Base-by-base conservation (phyloP, 2,888 invertebrate species). In the Patella ulyssiponensis region DNA sequence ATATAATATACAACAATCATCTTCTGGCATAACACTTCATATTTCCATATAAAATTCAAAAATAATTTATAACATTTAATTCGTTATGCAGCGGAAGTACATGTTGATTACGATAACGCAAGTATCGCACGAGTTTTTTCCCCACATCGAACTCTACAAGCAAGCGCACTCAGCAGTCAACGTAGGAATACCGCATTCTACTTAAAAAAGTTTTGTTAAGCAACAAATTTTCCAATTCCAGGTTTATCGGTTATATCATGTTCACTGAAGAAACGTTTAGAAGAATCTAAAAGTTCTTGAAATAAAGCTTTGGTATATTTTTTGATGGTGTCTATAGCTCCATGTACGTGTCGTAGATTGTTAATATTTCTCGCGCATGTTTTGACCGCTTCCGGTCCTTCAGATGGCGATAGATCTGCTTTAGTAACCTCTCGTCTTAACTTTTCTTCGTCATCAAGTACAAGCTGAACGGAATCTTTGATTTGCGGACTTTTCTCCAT, bases 381-480 rank as follows among this genome's bases (percentile, higher is more conserved):
- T 27, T 84, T 84, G 76, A 86, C 81, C 0, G 84, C 85, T 27
- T 83, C 83, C n/a, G 86, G 84, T 15, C 83, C 85, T 5, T 84
- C 80, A 7, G 75, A 78, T 11, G 78, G 77, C 9, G 82, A 74
- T 14, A 88, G 79, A 71, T 86, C 84, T 9, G 84, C 77, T 75
- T 87, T 88, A 64, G 84, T 83, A 23, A 88, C 83, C 44, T 87
- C 86, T 73, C 82, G 81, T 33, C 83, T 81, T 73, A 88, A 78
- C 9, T 77, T 81, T 14, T 85, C 80, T 75, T 88, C 87, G 74
- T 87, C 87, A 52, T 83, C 82, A 9, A 87, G 71, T 9, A 88
- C 81, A 4, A 87, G 84, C 9, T 78, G 78, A 9, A 86, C 79
- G 14, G 86, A 86, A 14, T 80, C 79, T 71, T 82, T 81, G 11